Conservation (phyloP, 2,888 invertebrate species). For the Caenorhabditis sp. region DNA sequence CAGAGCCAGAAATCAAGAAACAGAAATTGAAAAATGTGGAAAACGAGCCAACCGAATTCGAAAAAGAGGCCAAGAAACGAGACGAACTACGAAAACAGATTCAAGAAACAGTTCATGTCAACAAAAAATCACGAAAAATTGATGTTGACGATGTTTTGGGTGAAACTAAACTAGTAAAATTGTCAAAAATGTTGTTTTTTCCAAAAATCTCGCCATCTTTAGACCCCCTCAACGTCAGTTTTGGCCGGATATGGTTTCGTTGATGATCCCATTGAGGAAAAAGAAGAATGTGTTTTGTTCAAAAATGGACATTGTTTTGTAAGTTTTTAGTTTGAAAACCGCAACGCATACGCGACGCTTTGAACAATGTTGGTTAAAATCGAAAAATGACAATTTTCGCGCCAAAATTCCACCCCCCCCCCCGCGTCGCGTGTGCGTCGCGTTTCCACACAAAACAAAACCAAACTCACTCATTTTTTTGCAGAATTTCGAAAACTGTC, state of each 20-base stretch:
- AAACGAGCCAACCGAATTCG: not conserved
- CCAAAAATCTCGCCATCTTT: not conserved
- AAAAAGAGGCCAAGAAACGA: not conserved
- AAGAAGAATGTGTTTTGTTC: conserved; percentile 2
- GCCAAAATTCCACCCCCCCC: too few relatives aligned
- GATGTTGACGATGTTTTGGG: not conserved
- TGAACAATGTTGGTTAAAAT: too few relatives aligned
- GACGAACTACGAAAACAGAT: not conserved
- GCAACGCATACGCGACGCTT: too few relatives aligned
- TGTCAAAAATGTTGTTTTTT: not conserved
- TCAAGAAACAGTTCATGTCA: not conserved
- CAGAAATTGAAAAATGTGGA: not conserved
- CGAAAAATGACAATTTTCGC: not conserved
- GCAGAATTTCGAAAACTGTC: not conserved
- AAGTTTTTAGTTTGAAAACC: too few relatives aligned
- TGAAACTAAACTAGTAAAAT: not conserved
- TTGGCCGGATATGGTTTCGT: not conserved
- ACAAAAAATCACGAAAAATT: not conserved
- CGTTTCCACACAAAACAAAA: too few relatives aligned
- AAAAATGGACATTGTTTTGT: conserved; percentile 5
- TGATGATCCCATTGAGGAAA: not conserved
- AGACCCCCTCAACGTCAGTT: too few relatives aligned
- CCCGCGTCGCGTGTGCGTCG: too few relatives aligned
- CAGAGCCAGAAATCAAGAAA: not conserved
- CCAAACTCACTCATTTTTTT: too few relatives aligned